These are phyloP conservation scores for Caenorhabditis latens DNA, from an alignment of 1,140 invertebrate species.

Conservation along the genomic window DNA sequence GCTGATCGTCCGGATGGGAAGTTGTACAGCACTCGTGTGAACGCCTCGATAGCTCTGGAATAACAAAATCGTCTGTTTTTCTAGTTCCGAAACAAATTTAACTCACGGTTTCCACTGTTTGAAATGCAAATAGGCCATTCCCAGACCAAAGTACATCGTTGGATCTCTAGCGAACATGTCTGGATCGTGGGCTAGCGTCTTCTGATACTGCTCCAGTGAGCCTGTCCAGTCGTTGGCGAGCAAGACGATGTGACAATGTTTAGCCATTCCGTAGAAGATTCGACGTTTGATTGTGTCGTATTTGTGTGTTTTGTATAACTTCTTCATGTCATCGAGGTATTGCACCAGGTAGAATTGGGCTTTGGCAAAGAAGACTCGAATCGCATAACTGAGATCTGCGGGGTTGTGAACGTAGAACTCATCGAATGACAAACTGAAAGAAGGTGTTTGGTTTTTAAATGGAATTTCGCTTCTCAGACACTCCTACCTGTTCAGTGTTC, in stretches of 20 bases:
- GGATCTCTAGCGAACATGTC: slow-evolving; percentile 81
- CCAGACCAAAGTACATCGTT: slow-evolving; percentile 90
- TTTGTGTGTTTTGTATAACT: slow-evolving; percentile 6
- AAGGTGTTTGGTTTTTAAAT: not conserved
- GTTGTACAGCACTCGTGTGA: slow-evolving; percentile 86
- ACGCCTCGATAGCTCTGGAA: slow-evolving; percentile 66
- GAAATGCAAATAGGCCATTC: slow-evolving; percentile 94
- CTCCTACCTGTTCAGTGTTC: not conserved
- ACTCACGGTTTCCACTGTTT: slow-evolving; percentile 95
- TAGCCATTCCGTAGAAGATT: slow-evolving; percentile 40
- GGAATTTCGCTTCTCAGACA: not conserved
- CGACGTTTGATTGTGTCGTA: slow-evolving; percentile 3
- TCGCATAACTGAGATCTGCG: not conserved
- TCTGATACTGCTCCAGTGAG: slow-evolving; percentile 72
- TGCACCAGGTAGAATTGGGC: not conserved
- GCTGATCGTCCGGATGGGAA: slow-evolving; percentile 88
- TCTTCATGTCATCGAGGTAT: slow-evolving; percentile 1
- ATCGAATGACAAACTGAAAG: not conserved
- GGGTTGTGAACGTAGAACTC: not conserved
- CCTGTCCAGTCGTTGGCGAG: slow-evolving; percentile 70
- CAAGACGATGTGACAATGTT: slow-evolving; percentile 69
- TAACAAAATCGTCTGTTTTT: not conserved
- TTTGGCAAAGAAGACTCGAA: not conserved
- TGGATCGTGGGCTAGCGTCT: slow-evolving; percentile 64
- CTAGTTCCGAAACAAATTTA: not conserved